Base-by-base conservation (phyloP, 2,797 vertebrate genomes). In the Cygnus olor region DNA sequence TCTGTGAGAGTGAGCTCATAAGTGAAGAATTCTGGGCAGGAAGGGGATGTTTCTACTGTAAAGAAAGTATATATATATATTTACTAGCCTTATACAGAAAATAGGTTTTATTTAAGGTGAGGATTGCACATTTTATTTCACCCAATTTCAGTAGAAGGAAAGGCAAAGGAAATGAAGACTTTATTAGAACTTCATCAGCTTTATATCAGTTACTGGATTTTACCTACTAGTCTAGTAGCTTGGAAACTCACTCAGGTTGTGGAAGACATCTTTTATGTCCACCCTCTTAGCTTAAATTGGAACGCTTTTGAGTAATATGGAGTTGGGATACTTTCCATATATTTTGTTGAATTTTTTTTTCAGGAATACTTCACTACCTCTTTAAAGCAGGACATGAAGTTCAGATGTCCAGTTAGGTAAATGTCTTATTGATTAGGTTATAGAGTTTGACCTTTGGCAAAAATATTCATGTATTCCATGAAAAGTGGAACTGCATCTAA, bases 111-210 rank as follows among this genome's bases (percentile, higher is more conserved):
- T 78, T 87, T 89, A 73, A 36, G 24, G 21, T n/a, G 27, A 89
- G 42, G 8, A 5, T 70, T 60, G 21, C 20, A 22, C 24, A 22
- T 89, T 91, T 82, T 82, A 32, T 53, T 88, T 56, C 76, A 85
- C 25, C 3, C 18, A 45, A 12, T 89, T 85, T n/a, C 4, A 70
- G 9, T 49, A 49, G 9, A 91, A 85, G 27, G 8, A 82, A 88
- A 77, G 25, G 15, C 45, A 72, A 6, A 20, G 42, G 45, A 87
- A 73, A 66, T 38, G 3, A 66, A 36, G 5, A 42, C 4, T 69
- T 91, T 8, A 11, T 22, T 53, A 63, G 11, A 4, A 40, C 3
- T 69, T 89, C 6, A 13, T 22, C 42, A 63, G 11, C 0, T 0
- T 21, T 60, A 60, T 16, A 66, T 6, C 4, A 44, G 13, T 68